These are phyloP conservation scores for Leptobrachium leishanense DNA, from an alignment of 2,113 vertebrate species.

Conservation along the genomic window DNA sequence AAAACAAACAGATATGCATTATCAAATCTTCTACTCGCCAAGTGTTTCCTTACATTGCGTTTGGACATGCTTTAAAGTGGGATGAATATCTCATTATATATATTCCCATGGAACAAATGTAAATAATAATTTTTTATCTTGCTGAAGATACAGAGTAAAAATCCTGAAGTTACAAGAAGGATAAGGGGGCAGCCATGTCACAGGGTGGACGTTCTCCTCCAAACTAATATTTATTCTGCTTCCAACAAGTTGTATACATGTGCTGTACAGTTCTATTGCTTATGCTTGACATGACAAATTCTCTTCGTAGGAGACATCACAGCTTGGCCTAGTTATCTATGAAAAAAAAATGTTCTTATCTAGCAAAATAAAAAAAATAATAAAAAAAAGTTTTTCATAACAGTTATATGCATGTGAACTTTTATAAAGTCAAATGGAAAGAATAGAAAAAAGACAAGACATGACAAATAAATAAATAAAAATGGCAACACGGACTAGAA, in stretches of 20 bases:
- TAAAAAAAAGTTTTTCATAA: neutral
- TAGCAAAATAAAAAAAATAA: neutral
- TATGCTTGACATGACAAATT: neutral
- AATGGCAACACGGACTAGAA: neutral
- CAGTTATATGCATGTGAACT: neutral
- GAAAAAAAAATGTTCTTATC: neutral
- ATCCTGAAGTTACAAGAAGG: neutral
- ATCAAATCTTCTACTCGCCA: neutral
- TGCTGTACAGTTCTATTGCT: neutral
- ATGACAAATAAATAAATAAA: no score
- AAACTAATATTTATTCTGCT: conserved; percentile 36
- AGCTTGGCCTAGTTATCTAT: neutral
- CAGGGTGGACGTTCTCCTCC: conserved; percentile 10
- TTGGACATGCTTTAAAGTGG: neutral
- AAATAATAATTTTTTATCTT: conserved; percentile 32
- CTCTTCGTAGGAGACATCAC: neutral
- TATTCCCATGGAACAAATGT: conserved; percentile 22
- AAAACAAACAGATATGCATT: neutral
- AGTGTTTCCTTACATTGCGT: neutral
- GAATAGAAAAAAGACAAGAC: no score
- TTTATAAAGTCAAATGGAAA: neutral
- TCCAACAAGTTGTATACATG: conserved; percentile 12
- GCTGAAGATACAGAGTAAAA: neutral
- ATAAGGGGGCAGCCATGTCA: neutral
- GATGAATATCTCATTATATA: conserved; percentile 19